Evolutionary conservation across 2,888 invertebrate genomes (phyloP).

Genomic region (Neoascia interrupta): DNA sequence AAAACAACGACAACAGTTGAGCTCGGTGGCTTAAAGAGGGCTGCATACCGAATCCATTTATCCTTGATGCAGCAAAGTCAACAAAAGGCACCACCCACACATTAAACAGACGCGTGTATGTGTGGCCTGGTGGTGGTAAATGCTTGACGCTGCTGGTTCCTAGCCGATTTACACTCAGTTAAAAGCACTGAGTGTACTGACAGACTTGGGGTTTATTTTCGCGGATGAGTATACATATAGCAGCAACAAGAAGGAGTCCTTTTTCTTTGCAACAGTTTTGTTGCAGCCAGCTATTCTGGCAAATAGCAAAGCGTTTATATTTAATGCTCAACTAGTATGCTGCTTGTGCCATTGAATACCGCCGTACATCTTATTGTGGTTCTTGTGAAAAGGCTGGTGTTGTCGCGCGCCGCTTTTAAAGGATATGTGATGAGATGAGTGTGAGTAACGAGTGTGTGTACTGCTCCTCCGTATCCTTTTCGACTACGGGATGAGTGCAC

Average conservation of each 20-base stretch:
- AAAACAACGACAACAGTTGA: conserved; percentile 5
- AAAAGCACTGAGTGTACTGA: conserved; percentile 40
- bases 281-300: neutral
- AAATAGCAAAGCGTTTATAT: conserved; percentile 54
- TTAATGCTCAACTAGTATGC: conserved; percentile 65
- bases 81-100: conserved; percentile 28
- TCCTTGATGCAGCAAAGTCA: conserved; percentile 46
- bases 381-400: conserved; percentile 20
- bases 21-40: neutral
- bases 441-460: conserved; percentile 11
- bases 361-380: conserved; percentile 44
- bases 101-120: neutral
- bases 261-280: neutral
- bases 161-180: conserved; percentile 52
- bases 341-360: conserved; percentile 47
- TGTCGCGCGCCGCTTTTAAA: conserved; percentile 1
- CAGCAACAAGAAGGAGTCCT: conserved; percentile 18
- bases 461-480: neutral
- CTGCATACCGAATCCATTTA: conserved; percentile 31
- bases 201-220: conserved; percentile 32
- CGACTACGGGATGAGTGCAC: conserved; percentile 6
- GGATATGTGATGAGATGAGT: neutral
- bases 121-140: conserved; percentile 4
- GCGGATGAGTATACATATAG: conserved; percentile 17
- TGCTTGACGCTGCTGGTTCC: too few relatives aligned